Evolutionary conservation across 2,113 vertebrate species (phyloP), one percentile per base, ranked within the genome.

Genomic region (Alosa alosa): DNA sequence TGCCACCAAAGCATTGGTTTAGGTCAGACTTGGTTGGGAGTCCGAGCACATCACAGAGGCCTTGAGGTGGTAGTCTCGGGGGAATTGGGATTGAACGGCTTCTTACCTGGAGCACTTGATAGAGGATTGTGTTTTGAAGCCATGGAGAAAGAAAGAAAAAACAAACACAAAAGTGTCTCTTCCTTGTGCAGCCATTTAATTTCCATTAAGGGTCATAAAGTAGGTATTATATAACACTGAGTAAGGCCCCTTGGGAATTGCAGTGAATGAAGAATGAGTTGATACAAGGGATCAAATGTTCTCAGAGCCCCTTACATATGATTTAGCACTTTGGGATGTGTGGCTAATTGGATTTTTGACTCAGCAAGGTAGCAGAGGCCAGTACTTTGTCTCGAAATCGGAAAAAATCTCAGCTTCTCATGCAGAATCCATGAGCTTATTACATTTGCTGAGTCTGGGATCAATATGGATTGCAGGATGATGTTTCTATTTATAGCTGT

Each of bases 401-500:
- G 72, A 31, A 39, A 72, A 13, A 78, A 78, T 39, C 25, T 78
- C 5, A 17, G 72, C 72, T 78, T 78, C 72, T 78, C 72, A 78
- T 36, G 31, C 72, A 78, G 36, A 13, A 78, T 41, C 72, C 72
- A 39, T 11, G 9, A 78, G 36, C 31, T 78, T 78, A 78, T 88
- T 75, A 47, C 81, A 13, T 50, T 44, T 72, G 72, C 57, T 85
- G 81, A 86, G 84, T 25, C 52, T 50, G 72, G 85, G 83, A 47
- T 86, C 44, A 81, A 81, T 84, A 49, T 31, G 17, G 83, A 82
- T 85, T 22, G 9, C 57, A 22, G 85, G 55, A 49, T 20, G 45
- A 39, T 81, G 81, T n/a, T 87, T 85, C 45, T 85, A 57, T 87
- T 91, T 86, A 46, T 84, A 82, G 81, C 47, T 47, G 4, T 57